A percentile compares a stretch with the other conserved stretches of the same genome.
phyloP scores from a whole-genome alignment of 1,140 invertebrate genomes.

The Bombus consobrinus region DNA sequence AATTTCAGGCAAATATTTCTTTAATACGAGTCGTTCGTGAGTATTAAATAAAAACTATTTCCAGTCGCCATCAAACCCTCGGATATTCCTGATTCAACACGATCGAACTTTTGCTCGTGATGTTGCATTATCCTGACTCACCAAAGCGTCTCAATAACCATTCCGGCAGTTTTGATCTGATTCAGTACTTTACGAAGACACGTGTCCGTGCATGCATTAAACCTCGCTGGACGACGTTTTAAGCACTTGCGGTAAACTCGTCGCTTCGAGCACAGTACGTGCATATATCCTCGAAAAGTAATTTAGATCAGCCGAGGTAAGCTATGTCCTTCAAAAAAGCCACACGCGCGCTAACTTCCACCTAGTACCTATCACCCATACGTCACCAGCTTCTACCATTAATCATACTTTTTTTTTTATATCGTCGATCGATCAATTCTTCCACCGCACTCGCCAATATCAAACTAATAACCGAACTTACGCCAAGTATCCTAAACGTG shows the following conservation, averaged over 20 bases:
- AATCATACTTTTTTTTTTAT: background rate
- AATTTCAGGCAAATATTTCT: too few relatives aligned
- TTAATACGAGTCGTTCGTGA: too few relatives aligned
- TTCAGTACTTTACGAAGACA: constrained; percentile 6
- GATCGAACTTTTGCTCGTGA: background rate
- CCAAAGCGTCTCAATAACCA: background rate
- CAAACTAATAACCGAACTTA: constrained; percentile 9
- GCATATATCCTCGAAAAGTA: background rate
- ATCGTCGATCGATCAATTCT: constrained; percentile 12
- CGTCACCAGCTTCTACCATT: background rate
- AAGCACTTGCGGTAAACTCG: constrained; percentile 11
- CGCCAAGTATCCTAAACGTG: background rate
- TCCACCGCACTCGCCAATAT: background rate
- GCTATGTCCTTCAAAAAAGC: background rate
- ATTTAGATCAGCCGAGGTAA: background rate
- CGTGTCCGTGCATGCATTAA: constrained; percentile 18
- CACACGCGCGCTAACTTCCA: background rate
- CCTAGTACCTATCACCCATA: background rate
- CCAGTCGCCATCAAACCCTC: too few relatives aligned
- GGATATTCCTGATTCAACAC: background rate
- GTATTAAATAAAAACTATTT: too few relatives aligned
- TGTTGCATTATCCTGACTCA: background rate
- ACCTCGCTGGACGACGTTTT: background rate
- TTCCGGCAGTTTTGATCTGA: background rate
- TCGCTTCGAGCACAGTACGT: background rate